Percentiles rank a stretch among this genome's conserved stretches.
Conservation (phyloP, 2,113 vertebrate genomes). For the Noctilio leporinus region DNA sequence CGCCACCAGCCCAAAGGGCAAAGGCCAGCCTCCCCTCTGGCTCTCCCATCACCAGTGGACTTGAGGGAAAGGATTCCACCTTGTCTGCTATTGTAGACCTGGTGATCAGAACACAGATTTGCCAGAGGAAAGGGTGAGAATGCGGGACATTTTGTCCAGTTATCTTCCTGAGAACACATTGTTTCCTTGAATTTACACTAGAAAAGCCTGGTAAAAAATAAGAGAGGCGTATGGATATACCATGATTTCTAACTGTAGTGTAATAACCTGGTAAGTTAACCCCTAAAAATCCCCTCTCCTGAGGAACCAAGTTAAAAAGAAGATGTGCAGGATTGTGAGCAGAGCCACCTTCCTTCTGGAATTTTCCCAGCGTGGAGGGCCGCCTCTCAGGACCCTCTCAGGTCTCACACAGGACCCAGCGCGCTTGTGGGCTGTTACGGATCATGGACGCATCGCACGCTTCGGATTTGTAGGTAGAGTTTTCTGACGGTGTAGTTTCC, state of each 20-base stretch:
- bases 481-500: constrained; percentile 40
- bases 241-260: background rate
- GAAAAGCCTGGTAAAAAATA: background rate
- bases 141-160: background rate
- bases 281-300: background rate
- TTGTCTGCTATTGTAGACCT: background rate
- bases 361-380: background rate
- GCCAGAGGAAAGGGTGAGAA: background rate
- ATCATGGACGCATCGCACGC: background rate
- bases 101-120: background rate
- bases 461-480: background rate
- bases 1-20: background rate
- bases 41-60: background rate
- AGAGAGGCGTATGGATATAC: background rate
- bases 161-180: background rate
- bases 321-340: background rate
- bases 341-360: background rate
- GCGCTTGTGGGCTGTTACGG: background rate
- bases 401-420: background rate
- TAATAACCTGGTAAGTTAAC: background rate
- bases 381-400: background rate
- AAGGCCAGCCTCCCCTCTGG: background rate
- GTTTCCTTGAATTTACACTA: background rate
- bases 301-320: background rate
- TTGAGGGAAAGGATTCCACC: background rate